Conservation (phyloP, 2,113 vertebrate genomes). For the Aptenodytes patagonicus region DNA sequence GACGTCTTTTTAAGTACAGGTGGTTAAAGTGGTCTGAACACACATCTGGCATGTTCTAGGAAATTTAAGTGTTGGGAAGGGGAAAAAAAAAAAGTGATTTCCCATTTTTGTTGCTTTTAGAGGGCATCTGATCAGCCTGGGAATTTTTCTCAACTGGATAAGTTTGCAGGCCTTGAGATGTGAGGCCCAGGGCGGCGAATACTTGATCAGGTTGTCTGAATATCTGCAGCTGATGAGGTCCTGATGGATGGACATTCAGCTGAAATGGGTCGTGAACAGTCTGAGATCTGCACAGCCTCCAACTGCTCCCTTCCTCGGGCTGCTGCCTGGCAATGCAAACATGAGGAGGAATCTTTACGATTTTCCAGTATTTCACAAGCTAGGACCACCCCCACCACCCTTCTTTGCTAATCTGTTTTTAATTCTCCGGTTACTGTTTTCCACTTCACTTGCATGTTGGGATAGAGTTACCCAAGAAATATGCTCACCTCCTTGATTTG, state of each 20-base stretch:
- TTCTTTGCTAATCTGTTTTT: not conserved
- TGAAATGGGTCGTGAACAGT: not conserved
- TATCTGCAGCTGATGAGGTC: not conserved
- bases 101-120: not conserved
- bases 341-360: not conserved
- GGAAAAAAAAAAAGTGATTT: not conserved
- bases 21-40: not conserved
- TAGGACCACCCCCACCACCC: not conserved
- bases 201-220: too few species aligned
- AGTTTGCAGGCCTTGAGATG: not conserved
- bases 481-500: fast-evolving
- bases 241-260: too few species aligned
- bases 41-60: not conserved
- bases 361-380: not conserved
- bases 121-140: not conserved
- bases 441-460: not conserved
- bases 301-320: not conserved
- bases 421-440: not conserved
- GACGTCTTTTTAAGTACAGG: not conserved
- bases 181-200: not conserved
- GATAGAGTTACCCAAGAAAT: not conserved
- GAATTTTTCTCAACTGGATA: not conserved
- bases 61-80: not conserved
- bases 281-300: not conserved
- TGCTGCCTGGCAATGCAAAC: not conserved